Base-by-base conservation (phyloP, 2,113 vertebrate genomes). In the Puffinus mauretanicus region DNA sequence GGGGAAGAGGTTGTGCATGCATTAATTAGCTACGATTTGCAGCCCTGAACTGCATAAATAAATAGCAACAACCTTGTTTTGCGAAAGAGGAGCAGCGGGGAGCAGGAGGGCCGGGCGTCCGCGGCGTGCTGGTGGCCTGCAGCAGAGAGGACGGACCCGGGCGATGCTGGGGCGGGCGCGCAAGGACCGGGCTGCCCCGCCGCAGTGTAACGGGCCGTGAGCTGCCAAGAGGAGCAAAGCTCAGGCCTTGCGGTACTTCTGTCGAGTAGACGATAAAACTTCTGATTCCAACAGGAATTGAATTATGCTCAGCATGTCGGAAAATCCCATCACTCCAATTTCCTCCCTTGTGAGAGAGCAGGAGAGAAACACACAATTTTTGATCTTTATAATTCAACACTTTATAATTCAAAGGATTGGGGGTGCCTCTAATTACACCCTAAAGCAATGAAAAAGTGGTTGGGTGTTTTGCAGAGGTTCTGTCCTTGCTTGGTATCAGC, bases 271-370 rank as follows among this genome's bases (percentile, higher is more conserved):
- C 3, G 22, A 10, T 8, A 19, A 47, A 62, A n/a, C 18, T 32
- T 16, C 13, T 4, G 57, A 11, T 16, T 58, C 57, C 80, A 62
- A 5, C 9, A n/a, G 73, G 42, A 60, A 17, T 2, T 12, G 26
- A 34, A 32, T 8, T 12, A 4, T 0, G 2, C n/a, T 79, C 36
- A 20, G 55, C 46, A 1, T 3, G 19, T 13, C 1, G 2, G 60
- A 19, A 71, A 52, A 44, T 10, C 47, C 46, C 72, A 29, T 29
- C 38, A 3, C 16, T 19, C 20, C 29, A 8, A 13, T 2, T 19
- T 52, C 32, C 30, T 47, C 40, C 40, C 51, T 40, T 29, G 29
- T 6, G n/a, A 82, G 54, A 60, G 16, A 51, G 79, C 32, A 38
- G 60, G 18, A 79, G 61, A 54, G 52, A 46, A 80, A 52, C 27